Percentiles rank a stretch among this genome's conserved stretches.
These are phyloP conservation scores for Mallateleia sp. DNA, from an alignment of 2,888 invertebrate species.

Conservation along the genomic window DNA sequence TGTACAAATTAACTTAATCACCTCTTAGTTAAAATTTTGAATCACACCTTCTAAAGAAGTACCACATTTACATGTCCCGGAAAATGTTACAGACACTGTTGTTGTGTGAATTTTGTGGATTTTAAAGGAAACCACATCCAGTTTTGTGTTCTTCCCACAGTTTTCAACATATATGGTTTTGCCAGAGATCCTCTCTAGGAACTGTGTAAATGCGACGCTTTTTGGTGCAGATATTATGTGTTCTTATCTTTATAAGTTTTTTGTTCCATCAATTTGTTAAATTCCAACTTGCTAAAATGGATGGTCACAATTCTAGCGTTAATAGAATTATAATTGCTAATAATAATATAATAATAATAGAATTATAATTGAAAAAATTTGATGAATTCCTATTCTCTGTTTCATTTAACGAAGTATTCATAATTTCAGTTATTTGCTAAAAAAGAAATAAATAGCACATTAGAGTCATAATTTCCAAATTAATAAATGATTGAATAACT, in stretches of 20 bases:
- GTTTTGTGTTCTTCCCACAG: neutral
- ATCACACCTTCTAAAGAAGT: conserved; percentile 11
- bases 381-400: too few relatives aligned
- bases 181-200: neutral
- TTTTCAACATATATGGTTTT: neutral
- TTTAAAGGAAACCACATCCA: neutral
- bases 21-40: neutral
- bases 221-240: too few relatives aligned
- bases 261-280: neutral
- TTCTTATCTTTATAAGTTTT: neutral
- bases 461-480: too few relatives aligned
- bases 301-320: too few relatives aligned
- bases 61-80: conserved; percentile 6
- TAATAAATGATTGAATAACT: too few relatives aligned
- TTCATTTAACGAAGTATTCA: too few relatives aligned
- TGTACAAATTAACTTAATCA: conserved; percentile 1
- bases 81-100: neutral
- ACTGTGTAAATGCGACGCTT: neutral
- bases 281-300: too few relatives aligned
- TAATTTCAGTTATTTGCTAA: too few relatives aligned
- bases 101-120: neutral
- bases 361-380: too few relatives aligned
- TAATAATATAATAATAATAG: too few relatives aligned
- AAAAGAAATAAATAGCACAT: too few relatives aligned
- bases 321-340: too few relatives aligned